Percentiles rank a stretch among this genome's conserved stretches.
phyloP scores from a whole-genome alignment of 2,113 vertebrate genomes.

The Arvicanthis niloticus region DNA sequence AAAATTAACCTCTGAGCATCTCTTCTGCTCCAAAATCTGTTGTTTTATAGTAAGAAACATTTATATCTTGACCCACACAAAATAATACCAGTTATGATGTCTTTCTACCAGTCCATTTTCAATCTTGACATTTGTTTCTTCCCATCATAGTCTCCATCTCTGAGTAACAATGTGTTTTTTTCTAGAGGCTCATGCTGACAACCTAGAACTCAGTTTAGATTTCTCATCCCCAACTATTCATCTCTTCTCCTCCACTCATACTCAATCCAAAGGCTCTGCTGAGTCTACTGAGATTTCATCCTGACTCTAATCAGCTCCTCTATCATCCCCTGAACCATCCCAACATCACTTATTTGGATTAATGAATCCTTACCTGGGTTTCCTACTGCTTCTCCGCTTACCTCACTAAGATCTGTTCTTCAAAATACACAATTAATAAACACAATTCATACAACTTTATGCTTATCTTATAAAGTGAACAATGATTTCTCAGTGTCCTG shows the following conservation, averaged over 20 bases:
- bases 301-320: not conserved
- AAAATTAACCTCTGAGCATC: not conserved
- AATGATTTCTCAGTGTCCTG: not conserved
- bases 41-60: not conserved
- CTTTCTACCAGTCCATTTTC: not conserved
- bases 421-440: not conserved
- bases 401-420: not conserved
- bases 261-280: not conserved
- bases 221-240: not conserved
- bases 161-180: not conserved
- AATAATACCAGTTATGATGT: not conserved
- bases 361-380: not conserved
- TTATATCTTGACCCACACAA: not conserved
- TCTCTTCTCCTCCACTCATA: not conserved
- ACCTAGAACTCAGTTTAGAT: not conserved
- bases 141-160: not conserved
- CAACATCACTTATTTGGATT: not conserved
- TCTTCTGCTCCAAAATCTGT: not conserved
- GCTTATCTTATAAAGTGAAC: not conserved
- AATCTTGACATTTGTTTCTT: not conserved
- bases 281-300: not conserved
- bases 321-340: not conserved
- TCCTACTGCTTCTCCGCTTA: not conserved
- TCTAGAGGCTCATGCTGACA: not conserved
- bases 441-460: not conserved